phyloP scores from a whole-genome alignment of 2,888 invertebrate genomes.

The Orthosia gracilis region DNA sequence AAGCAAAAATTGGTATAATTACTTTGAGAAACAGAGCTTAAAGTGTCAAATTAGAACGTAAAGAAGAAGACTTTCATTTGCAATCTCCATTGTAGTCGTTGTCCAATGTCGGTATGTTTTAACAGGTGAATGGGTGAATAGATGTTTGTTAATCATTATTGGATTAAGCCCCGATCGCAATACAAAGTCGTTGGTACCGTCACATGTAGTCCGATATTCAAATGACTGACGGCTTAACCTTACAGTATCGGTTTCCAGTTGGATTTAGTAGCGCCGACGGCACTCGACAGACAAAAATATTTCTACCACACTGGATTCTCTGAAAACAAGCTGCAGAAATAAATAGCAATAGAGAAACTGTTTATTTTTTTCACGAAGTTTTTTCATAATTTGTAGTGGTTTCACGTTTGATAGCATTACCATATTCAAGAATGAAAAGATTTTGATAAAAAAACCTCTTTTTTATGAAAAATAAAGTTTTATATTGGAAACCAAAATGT shows the following conservation, averaged over 20 bases:
- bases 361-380: neutral
- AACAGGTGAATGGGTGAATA: no score
- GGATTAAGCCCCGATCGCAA: neutral
- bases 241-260: neutral
- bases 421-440: neutral
- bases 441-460: neutral
- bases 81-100: no score
- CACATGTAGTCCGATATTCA: neutral
- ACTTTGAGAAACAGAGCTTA: no score
- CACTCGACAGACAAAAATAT: neutral
- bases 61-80: no score
- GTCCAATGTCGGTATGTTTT: no score
- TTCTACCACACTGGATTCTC: neutral
- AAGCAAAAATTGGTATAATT: no score
- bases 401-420: neutral
- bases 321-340: neutral
- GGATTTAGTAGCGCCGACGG: neutral
- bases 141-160: no score
- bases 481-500: neutral
- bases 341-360: neutral
- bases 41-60: no score
- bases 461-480: no score
- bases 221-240: neutral
- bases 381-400: neutral
- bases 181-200: neutral